Conservation (phyloP, 2,888 invertebrate species). For the Tipula vernalis region DNA sequence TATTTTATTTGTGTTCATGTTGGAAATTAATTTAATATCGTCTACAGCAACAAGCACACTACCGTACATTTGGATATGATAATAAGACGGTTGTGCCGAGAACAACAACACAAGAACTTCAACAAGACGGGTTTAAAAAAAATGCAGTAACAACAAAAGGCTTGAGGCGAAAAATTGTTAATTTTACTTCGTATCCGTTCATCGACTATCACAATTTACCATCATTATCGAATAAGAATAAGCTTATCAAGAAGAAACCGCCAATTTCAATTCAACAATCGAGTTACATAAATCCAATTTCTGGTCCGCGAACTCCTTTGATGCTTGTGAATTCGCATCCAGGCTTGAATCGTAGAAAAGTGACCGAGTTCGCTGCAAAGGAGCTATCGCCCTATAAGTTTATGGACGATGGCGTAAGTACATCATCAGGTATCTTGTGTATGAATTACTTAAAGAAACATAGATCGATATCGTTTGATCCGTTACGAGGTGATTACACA, state of each 20-base stretch:
- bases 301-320: background rate
- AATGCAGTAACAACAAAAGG: background rate
- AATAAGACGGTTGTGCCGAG: background rate
- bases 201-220: background rate
- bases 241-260: background rate
- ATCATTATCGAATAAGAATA: background rate
- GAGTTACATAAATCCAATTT: background rate
- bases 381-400: background rate
- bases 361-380: background rate
- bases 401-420: background rate
- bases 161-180: background rate
- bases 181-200: background rate
- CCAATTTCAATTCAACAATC: background rate
- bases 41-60: background rate
- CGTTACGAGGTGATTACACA: background rate
- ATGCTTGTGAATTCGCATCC: background rate
- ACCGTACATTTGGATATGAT: background rate
- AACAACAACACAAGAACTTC: background rate
- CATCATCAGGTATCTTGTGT: background rate
- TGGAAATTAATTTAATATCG: background rate
- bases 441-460: background rate
- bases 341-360: background rate
- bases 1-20: background rate
- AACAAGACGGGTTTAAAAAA: background rate
- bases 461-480: background rate